phyloP scores from a whole-genome alignment of 2,888 invertebrate species.

The Piscicola geometra region DNA sequence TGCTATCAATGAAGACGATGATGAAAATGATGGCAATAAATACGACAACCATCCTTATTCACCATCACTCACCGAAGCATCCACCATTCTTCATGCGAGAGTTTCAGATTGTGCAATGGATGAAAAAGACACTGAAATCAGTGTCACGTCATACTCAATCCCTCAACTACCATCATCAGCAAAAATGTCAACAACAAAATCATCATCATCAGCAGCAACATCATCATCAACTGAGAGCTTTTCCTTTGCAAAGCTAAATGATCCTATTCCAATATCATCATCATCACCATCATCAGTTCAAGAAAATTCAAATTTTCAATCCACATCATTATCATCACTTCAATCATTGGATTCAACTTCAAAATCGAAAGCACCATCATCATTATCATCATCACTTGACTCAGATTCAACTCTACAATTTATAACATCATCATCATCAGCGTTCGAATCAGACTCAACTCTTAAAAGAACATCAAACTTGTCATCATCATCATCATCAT shows the following conservation, averaged over 20 bases:
- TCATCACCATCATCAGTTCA: slow-evolving; percentile 12
- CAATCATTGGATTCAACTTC: not conserved
- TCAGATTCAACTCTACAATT: not conserved
- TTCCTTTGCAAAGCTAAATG: no score
- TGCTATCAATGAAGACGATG: no score
- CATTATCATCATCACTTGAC: not conserved
- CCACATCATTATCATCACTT: not conserved
- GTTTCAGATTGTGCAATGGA: no score
- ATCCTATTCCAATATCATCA: not conserved
- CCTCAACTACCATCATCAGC: not conserved
- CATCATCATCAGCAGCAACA: no score
- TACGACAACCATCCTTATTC: not conserved
- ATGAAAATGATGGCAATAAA: no score
- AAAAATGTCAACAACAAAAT: no score
- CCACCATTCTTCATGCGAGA: slow-evolving; percentile 10
- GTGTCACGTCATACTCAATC: not conserved
- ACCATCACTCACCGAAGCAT: not conserved
- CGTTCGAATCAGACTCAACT: not conserved
- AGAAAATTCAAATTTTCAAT: not conserved
- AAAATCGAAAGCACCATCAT: not conserved
- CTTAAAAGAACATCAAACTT: not conserved
- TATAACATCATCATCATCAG: not conserved
- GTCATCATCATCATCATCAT: slow-evolving; percentile 23
- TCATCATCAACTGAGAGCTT: no score
- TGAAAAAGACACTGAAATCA: no score